Evolutionary conservation across 2,888 invertebrate genomes (phyloP).

Genomic region (Euproctis similis): DNA sequence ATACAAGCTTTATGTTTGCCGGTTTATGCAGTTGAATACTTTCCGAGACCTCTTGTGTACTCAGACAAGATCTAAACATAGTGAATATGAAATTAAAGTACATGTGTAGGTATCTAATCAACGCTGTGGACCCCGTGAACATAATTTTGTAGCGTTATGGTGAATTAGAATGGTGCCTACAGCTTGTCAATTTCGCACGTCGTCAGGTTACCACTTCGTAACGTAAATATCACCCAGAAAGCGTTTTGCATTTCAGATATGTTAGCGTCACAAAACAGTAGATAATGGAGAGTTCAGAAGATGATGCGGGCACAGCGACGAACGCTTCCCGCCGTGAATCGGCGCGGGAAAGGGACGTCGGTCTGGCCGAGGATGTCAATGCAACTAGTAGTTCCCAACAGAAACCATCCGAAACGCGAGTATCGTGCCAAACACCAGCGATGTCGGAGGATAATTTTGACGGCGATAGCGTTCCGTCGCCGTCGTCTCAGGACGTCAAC

Average conservation of each 20-base stretch:
- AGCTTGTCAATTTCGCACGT: slow-evolving; percentile 73
- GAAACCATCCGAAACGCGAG: slow-evolving; percentile 47
- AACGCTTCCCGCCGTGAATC: slow-evolving; percentile 71
- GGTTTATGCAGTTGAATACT: slow-evolving; percentile 73
- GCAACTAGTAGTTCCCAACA: slow-evolving; percentile 54
- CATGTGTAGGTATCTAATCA: slow-evolving; percentile 73
- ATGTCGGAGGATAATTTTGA: slow-evolving; percentile 68
- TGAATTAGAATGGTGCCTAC: slow-evolving; percentile 76
- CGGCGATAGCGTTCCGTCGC: slow-evolving; percentile 66
- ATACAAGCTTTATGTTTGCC: slow-evolving; percentile 79
- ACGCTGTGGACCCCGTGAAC: slow-evolving; percentile 67
- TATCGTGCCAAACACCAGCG: slow-evolving; percentile 50
- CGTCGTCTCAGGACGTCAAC: slow-evolving; percentile 63
- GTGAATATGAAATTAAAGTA: slow-evolving; percentile 75
- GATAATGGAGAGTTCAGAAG: slow-evolving; percentile 76
- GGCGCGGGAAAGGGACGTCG: slow-evolving; percentile 73
- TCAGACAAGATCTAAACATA: slow-evolving; percentile 58
- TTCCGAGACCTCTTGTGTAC: slow-evolving; percentile 58
- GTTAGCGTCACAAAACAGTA: slow-evolving; percentile 70
- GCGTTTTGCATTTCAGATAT: slow-evolving; percentile 73
- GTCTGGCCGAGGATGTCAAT: slow-evolving; percentile 57
- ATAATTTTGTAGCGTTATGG: slow-evolving; percentile 71
- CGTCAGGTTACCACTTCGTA: slow-evolving; percentile 71
- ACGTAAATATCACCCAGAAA: slow-evolving; percentile 70
- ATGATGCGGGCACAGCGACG: slow-evolving; percentile 73